phyloP scores from a whole-genome alignment of 2,113 vertebrate genomes.

The Glaucomys volans region DNA sequence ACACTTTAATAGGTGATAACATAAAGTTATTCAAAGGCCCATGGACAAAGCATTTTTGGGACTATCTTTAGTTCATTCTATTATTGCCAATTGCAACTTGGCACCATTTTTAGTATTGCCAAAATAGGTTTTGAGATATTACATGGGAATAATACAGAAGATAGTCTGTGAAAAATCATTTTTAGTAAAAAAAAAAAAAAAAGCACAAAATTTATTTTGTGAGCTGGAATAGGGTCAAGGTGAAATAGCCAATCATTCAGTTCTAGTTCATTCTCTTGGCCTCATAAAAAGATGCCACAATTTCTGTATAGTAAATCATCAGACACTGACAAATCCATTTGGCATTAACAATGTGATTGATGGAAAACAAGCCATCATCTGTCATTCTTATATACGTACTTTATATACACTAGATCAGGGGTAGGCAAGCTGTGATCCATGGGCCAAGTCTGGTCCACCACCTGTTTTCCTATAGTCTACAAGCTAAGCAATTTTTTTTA shows the following conservation, averaged over 20 bases:
- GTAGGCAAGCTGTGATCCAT: neutral
- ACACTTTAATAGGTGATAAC: conserved; percentile 22
- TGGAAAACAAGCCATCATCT: conserved; percentile 20
- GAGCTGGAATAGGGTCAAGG: conserved; percentile 23
- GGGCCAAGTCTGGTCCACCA: neutral
- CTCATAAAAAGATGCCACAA: neutral
- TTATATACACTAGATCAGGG: neutral
- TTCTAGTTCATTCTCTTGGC: neutral
- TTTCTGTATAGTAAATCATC: neutral
- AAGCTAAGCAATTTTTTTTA: neutral
- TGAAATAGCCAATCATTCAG: conserved; percentile 29
- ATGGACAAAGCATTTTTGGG: neutral
- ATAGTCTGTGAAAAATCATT: neutral
- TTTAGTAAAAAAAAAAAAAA: conserved; percentile 61
- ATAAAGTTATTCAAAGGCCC: neutral
- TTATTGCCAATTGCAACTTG: neutral
- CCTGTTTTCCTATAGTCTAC: neutral
- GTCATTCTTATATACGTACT: conserved; percentile 29
- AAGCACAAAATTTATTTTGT: conserved; percentile 46
- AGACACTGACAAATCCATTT: neutral
- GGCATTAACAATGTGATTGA: conserved; percentile 45
- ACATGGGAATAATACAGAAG: neutral
- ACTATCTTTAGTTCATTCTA: conserved; percentile 5
- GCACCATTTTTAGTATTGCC: neutral
- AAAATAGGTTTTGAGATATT: conserved; percentile 30